These are phyloP conservation scores for Ptychoptera contaminata DNA, from an alignment of 2,888 invertebrate species.

Conservation along the genomic window DNA sequence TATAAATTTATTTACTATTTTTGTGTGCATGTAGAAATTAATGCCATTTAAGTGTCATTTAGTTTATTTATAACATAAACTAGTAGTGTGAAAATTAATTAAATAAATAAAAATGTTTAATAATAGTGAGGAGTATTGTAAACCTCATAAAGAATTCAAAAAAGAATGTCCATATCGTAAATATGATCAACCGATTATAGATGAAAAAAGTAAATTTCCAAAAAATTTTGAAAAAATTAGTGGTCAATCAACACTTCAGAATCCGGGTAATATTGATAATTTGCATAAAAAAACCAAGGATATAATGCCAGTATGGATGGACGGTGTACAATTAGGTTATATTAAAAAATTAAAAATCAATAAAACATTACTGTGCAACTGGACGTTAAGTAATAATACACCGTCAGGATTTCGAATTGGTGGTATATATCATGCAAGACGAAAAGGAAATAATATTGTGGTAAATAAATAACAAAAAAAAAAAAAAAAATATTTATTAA, in stretches of 20 bases:
- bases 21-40: too few species aligned
- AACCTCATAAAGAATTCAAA: too few species aligned
- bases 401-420: constrained; percentile 28
- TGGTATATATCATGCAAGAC: constrained; percentile 21
- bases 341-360: constrained; percentile 22
- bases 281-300: constrained; percentile 24
- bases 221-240: constrained; percentile 18
- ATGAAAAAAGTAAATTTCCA: constrained; percentile 16
- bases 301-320: constrained; percentile 26
- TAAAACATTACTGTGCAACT: constrained; percentile 20
- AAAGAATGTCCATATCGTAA: too few species aligned
- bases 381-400: constrained; percentile 24
- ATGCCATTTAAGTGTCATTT: too few species aligned
- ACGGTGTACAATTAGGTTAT: constrained; percentile 24
- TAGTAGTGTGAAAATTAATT: too few species aligned
- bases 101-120: too few species aligned
- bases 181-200: too few species aligned
- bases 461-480: too few species aligned
- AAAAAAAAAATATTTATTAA: too few species aligned
- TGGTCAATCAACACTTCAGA: constrained; percentile 18
- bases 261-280: constrained; percentile 27
- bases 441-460: constrained; percentile 18
- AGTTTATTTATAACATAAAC: too few species aligned
- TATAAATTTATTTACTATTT: too few species aligned
- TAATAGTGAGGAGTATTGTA: too few species aligned